Evolutionary conservation across 64 coral and sea anemone species (phyloP).

Genomic region (Astreopora myriophthalma): DNA sequence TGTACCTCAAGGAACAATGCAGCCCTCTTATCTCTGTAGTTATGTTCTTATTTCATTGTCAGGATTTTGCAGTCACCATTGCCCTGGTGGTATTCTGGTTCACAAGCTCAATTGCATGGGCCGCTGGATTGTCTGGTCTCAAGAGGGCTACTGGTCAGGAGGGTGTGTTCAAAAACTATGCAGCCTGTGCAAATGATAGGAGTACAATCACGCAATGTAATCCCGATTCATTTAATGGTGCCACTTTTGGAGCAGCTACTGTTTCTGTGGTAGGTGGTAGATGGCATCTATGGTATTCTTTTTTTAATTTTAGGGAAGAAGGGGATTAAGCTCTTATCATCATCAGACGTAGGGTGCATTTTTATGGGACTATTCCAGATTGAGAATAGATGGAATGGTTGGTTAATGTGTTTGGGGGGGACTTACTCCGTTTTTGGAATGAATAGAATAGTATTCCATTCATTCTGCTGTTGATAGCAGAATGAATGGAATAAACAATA

Average conservation of each 20-base stretch:
- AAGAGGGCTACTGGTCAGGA: conserved; percentile 49
- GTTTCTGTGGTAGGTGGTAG: conserved; percentile 94
- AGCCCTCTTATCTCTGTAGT: too few relatives aligned
- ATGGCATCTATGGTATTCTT: too few relatives aligned
- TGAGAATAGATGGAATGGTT: too few relatives aligned
- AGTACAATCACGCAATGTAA: background rate
- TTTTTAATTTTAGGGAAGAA: background rate
- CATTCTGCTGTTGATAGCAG: too few relatives aligned
- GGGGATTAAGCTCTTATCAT: background rate
- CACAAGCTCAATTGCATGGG: conserved; percentile 88
- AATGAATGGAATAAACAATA: too few relatives aligned
- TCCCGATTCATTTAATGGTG: background rate
- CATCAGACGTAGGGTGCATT: too few relatives aligned
- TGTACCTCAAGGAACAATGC: too few relatives aligned
- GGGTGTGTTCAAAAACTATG: background rate
- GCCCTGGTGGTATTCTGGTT: conserved; percentile 87
- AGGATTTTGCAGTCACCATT: conserved; percentile 91
- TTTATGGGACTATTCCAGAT: too few relatives aligned
- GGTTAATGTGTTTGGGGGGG: too few relatives aligned
- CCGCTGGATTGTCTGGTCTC: conserved; percentile 75
- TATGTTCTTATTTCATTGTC: background rate
- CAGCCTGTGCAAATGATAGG: background rate
- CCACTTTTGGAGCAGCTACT: conserved; percentile 80
- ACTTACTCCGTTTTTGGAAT: too few relatives aligned
- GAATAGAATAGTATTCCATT: too few relatives aligned